Percentiles rank a stretch among this genome's conserved stretches.
phyloP scores from a whole-genome alignment of 2,797 vertebrate species.

The Sylvilagus floridanus region DNA sequence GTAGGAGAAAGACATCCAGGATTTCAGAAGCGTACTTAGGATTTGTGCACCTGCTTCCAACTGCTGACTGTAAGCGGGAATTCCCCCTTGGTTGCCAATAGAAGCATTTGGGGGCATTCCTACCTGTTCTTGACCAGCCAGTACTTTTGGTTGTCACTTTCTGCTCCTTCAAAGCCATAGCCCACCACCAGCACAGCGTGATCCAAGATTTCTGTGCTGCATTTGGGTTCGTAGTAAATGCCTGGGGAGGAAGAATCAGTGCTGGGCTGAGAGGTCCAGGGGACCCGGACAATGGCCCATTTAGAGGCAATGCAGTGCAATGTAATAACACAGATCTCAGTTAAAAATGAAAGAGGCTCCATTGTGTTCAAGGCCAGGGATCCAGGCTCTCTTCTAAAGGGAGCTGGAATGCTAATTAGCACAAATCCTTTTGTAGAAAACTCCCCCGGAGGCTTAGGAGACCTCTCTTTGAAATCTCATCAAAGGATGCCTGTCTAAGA shows the following conservation, averaged over 20 bases:
- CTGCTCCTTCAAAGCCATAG: slow-evolving; percentile 91
- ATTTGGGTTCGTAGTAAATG: slow-evolving; percentile 94
- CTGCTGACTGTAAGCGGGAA: not conserved
- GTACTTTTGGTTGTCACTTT: slow-evolving; percentile 91
- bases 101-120: slow-evolving; percentile 79
- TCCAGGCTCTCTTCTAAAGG: not conserved
- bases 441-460: not conserved
- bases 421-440: not conserved
- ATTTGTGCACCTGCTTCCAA: not conserved
- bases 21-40: not conserved
- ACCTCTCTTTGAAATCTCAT: not conserved
- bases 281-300: not conserved
- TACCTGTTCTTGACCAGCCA: slow-evolving; percentile 99
- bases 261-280: not conserved
- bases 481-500: too few species aligned
- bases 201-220: slow-evolving; percentile 93
- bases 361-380: not conserved
- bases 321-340: not conserved
- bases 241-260: slow-evolving; percentile 85
- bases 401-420: not conserved
- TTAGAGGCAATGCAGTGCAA: not conserved
- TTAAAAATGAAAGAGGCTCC: not conserved
- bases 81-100: not conserved
- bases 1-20: not conserved
- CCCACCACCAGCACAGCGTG: slow-evolving; percentile 95